Conservation (phyloP, 2,113 vertebrate genomes). For the Tympanuchus pallidicinctus region DNA sequence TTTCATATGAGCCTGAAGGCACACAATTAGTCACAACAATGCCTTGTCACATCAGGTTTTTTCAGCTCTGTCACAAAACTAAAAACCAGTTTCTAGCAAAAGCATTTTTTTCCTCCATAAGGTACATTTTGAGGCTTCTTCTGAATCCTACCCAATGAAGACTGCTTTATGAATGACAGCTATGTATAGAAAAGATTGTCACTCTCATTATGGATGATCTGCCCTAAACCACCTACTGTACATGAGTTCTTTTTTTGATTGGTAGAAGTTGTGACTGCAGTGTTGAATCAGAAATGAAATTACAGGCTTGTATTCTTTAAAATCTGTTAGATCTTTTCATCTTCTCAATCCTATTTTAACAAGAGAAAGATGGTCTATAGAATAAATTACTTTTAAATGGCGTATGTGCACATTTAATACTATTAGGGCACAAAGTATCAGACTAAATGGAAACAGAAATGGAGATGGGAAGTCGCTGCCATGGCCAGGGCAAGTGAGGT, state of each 20-base stretch:
- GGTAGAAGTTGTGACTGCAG: not conserved
- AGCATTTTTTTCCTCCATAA: slow-evolving; percentile 7
- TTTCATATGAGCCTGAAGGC: not conserved
- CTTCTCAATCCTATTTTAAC: slow-evolving; percentile 10
- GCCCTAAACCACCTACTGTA: not conserved
- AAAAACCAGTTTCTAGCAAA: not conserved
- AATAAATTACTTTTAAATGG: slow-evolving; percentile 33
- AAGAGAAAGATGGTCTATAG: slow-evolving; percentile 9
- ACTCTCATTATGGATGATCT: not conserved
- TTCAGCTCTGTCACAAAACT: not conserved
- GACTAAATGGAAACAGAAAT: not conserved
- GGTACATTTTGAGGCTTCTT: not conserved
- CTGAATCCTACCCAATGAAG: not conserved
- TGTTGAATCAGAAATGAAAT: not conserved
- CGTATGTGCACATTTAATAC: slow-evolving; percentile 1
- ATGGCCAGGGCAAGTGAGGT: not conserved
- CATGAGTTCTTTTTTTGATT: not conserved
- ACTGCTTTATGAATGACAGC: not conserved
- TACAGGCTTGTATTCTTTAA: slow-evolving; percentile 25
- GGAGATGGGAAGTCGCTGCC: not conserved
- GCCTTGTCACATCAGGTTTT: slow-evolving; percentile 2
- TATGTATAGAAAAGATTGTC: not conserved
- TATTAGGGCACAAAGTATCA: not conserved
- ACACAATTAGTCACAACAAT: not conserved
- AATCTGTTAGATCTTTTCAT: not conserved